These are phyloP conservation scores for Neosilurus mollespiculum DNA, from an alignment of 2,797 vertebrate species.

Conservation along the genomic window DNA sequence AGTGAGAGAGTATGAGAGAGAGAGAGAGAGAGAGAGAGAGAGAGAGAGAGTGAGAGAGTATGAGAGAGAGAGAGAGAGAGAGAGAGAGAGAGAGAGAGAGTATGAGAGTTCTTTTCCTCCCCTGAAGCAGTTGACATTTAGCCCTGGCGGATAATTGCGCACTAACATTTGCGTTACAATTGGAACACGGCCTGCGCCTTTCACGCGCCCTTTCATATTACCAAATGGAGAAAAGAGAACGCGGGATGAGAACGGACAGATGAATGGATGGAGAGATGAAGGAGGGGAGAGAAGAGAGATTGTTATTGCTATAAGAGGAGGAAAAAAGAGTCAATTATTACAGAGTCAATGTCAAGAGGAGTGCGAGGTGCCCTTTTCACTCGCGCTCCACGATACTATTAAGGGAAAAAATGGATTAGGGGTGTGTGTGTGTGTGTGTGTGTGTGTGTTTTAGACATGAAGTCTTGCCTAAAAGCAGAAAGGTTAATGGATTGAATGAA, in stretches of 20 bases:
- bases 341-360: slow-evolving; percentile 85
- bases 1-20: too few species aligned
- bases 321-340: slow-evolving; percentile 81
- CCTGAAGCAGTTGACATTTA: slow-evolving; percentile 94
- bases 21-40: background rate
- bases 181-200: slow-evolving; percentile 94
- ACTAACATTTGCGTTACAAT: slow-evolving; percentile 97
- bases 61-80: background rate
- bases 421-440: slow-evolving; percentile 46
- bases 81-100: slow-evolving; percentile 2
- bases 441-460: slow-evolving; percentile 5
- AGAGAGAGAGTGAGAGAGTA: background rate
- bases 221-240: slow-evolving; percentile 58
- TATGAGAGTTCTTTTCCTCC: slow-evolving; percentile 71
- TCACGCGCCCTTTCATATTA: slow-evolving; percentile 89
- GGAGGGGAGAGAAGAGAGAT: slow-evolving; percentile 36
- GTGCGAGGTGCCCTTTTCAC: slow-evolving; percentile 83
- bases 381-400: slow-evolving; percentile 77
- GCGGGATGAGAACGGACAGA: background rate
- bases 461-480: slow-evolving; percentile 76
- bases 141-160: slow-evolving; percentile 93
- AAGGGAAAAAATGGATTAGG: slow-evolving; percentile 84
- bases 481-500: slow-evolving; percentile 96
- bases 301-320: slow-evolving; percentile 69
- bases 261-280: slow-evolving; percentile 15